Percentiles rank a stretch among this genome's conserved stretches.
These are phyloP conservation scores for Strigamia transsilvanica DNA, from an alignment of 2,888 invertebrate species.

Conservation along the genomic window DNA sequence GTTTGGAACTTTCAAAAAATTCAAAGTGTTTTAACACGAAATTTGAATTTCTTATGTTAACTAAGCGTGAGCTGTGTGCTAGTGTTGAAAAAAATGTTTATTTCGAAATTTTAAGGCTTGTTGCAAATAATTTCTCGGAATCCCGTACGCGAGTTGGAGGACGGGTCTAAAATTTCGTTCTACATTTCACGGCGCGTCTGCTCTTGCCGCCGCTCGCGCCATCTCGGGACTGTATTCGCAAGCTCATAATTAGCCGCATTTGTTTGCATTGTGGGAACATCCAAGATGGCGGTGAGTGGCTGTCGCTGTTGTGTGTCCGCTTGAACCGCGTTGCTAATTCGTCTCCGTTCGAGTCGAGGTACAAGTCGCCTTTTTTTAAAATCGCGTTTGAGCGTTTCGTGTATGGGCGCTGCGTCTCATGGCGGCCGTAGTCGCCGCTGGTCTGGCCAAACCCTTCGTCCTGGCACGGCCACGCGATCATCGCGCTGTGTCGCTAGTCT, in stretches of 20 bases:
- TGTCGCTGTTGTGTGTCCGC: conserved; percentile 53
- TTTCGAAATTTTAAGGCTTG: neutral
- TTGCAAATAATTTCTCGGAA: neutral
- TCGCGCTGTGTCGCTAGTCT: conserved; percentile 21
- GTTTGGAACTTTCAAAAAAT: neutral
- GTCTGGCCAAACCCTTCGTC: conserved; percentile 25
- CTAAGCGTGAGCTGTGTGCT: neutral
- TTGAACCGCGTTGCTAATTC: conserved; percentile 49
- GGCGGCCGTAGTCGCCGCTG: conserved; percentile 37
- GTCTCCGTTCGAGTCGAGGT: conserved; percentile 41
- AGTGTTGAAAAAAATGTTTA: neutral
- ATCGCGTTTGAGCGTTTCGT: conserved; percentile 3
- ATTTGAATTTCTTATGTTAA: neutral
- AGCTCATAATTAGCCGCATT: conserved; percentile 52
- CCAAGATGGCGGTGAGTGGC: conserved; percentile 56
- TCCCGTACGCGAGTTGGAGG: conserved; percentile 4
- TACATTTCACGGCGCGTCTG: conserved; percentile 22
- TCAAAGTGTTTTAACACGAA: neutral
- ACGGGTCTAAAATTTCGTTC: neutral
- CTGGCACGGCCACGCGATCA: conserved; percentile 42
- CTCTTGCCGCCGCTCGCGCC: conserved; percentile 37
- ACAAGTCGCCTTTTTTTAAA: conserved; percentile 24
- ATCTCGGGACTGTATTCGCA: conserved; percentile 16
- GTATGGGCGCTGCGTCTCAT: conserved; percentile 35
- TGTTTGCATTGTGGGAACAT: conserved; percentile 55